Evolutionary conservation across 1,140 invertebrate species (phyloP), one percentile per base, ranked within the genome.

Genomic region (Drosophila paulistorum): DNA sequence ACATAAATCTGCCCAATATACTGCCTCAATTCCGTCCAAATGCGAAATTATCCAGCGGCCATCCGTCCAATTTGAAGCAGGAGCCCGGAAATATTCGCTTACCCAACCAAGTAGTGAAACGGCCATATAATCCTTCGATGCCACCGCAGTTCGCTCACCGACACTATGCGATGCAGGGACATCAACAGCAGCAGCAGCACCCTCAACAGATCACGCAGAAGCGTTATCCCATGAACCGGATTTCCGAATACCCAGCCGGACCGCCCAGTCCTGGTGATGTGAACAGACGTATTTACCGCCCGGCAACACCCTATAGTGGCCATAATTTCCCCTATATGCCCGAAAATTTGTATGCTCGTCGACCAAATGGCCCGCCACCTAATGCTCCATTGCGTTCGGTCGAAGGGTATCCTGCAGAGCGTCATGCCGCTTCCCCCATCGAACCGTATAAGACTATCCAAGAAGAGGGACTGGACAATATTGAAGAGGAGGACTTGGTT

Each of bases 11-110:
- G 54, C 95, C 95, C 0, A 96, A 96, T 74, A 95, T 96, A 73
- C 75, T 96, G 37, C 95, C 95, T 0, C 95, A 96, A 77, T 96
- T 96, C 65, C 92, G 95, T 59, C 95, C 95, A 0, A 95, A 95
- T 71, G 94, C 94, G 0, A 94, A 94, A 75, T 91, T 94, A 2
- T 94, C 94, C 0, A 92, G 93, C 17, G 93, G 93, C 1, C 94
- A 94, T 68, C 90, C 93, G 35, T 91, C 91, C 0, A 62, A 63
- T 6, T 60, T 77, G 17, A 91, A 91, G 58, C 93, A 86, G 65
- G 90, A 92, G 59, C 69, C 81, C 0, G 91, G 91, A 2, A 91
- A 92, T 79, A 68, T 91, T 74, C 68, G 92, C 42, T 69, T 93
- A 71, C 72, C 92, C 74, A 63, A 90, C 93, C 82, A 75, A 30